These are phyloP conservation scores for Laupala kohalensis DNA, from an alignment of 1,140 invertebrate genomes.

Conservation along the genomic window DNA sequence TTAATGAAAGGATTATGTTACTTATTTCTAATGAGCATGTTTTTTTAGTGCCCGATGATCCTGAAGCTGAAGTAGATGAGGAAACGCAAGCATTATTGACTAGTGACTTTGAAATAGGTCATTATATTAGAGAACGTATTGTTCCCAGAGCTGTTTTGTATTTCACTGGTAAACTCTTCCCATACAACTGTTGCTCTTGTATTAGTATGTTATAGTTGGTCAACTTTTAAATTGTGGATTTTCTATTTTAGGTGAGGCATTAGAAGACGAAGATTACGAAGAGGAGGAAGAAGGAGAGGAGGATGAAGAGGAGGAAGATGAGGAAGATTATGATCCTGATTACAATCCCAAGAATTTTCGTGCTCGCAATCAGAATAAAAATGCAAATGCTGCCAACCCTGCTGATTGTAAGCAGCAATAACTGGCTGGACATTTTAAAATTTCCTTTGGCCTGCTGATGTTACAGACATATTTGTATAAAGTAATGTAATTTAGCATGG, in stretches of 20 bases:
- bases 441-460: slow-evolving; percentile 4
- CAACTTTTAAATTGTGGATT: neutral
- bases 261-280: slow-evolving; percentile 64
- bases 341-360: slow-evolving; percentile 16
- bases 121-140: slow-evolving; percentile 87
- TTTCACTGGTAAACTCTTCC: slow-evolving; percentile 56
- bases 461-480: slow-evolving; percentile 3
- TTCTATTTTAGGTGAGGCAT: slow-evolving; percentile 46
- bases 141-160: slow-evolving; percentile 87
- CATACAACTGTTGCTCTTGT: neutral
- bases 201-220: neutral
- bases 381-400: slow-evolving; percentile 21
- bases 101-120: slow-evolving; percentile 95
- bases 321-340: slow-evolving; percentile 26
- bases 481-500: slow-evolving; percentile 1
- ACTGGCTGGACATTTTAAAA: slow-evolving; percentile 11
- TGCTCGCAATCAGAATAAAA: slow-evolving; percentile 8
- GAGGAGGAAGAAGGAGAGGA: slow-evolving; percentile 52
- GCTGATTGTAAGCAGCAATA: slow-evolving; percentile 37
- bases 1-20: neutral
- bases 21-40: neutral
- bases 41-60: slow-evolving; percentile 40
- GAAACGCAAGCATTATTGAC: slow-evolving; percentile 64
- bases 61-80: slow-evolving; percentile 55
- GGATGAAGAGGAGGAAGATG: slow-evolving; percentile 28